Base-by-base conservation (phyloP, 2,888 invertebrate species). In the Sussaba pulchella region DNA sequence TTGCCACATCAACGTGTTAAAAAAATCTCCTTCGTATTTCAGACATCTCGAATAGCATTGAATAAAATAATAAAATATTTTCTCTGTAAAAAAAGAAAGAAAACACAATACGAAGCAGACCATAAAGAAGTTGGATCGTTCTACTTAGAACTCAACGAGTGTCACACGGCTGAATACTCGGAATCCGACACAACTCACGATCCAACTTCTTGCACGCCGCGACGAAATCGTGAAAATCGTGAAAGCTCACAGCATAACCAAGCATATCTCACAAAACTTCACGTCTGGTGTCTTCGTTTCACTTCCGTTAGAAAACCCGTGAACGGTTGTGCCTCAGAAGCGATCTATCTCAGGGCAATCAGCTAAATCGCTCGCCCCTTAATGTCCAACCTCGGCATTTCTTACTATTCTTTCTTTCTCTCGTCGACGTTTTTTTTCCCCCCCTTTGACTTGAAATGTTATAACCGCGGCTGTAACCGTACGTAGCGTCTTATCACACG, bases 271-370 rank as follows among this genome's bases (percentile, higher is more conserved):
- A 67, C 52, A 36, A 50, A 8, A 19, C 36, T 67, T 52, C 52
- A 3, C 66, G 41, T 69, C 24, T 24, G 24, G 41, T 54, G 41
- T 41, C 41, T 12, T n/a, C 41, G 54, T 69, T 69, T 69, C 69
- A 69, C 69, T 69, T 69, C 69, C 69, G 54, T 52, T 69, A 54
- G 69, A 54, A 69, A 69, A 69, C n/a, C 21, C 69, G 54, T 41
- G 69, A 69, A 54, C 69, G 43, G 41, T 17, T 14, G 26, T 41
- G 17, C n/a, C 14, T 14, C 26, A 50, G 39, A 39, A 52, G 50
- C 52, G 52, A 67, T 67, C 39, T 50, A 50, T 67, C 66, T 52
- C 66, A 39, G 69, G 41, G 54, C 69, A 69, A 69, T 69, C 69
- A 69, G 24, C 69, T 69, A 54, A 69, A 69, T 17, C 69, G 69